These are phyloP conservation scores for Stegodyphus mimosarum DNA, from an alignment of 1,140 invertebrate genomes.

Conservation along the genomic window DNA sequence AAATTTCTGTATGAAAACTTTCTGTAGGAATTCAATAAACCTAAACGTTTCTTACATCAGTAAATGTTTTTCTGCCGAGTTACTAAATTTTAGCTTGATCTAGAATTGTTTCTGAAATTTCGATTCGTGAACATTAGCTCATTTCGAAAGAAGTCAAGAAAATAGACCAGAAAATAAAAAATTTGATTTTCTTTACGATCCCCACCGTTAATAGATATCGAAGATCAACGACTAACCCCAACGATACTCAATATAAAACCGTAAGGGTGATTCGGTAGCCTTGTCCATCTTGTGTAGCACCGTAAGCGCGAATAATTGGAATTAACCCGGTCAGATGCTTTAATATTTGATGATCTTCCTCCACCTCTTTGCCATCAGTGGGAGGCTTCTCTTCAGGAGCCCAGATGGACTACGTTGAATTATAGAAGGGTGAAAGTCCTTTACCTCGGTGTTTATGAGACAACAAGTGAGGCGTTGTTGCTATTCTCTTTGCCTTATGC, in stretches of 20 bases:
- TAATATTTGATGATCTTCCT: slow-evolving; percentile 47
- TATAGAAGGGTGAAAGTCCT: slow-evolving; percentile 23
- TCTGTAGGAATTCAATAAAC: too few species aligned
- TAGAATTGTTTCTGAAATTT: too few species aligned
- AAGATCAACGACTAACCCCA: slow-evolving; percentile 42
- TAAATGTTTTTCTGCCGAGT: too few species aligned
- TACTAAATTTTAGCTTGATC: too few species aligned
- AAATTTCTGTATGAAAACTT: too few species aligned
- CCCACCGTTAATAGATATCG: slow-evolving; percentile 29
- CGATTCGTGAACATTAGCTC: too few species aligned
- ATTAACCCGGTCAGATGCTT: slow-evolving; percentile 50
- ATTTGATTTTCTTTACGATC: neutral
- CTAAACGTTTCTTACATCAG: too few species aligned
- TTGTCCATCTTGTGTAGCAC: slow-evolving; percentile 28
- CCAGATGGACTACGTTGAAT: slow-evolving; percentile 14
- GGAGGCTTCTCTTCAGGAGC: neutral
- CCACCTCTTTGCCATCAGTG: neutral
- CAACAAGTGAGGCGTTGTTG: slow-evolving; percentile 35
- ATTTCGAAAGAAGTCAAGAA: too few species aligned
- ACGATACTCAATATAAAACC: slow-evolving; percentile 46
- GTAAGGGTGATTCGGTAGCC: slow-evolving; percentile 15
- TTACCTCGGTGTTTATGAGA: slow-evolving; percentile 42
- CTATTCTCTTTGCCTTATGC: too few species aligned
- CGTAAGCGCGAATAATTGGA: slow-evolving; percentile 55
- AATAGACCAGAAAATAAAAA: too few species aligned